Evolutionary conservation across 2,797 vertebrate genomes (phyloP).

Genomic region (Philypnodon macrostomus): DNA sequence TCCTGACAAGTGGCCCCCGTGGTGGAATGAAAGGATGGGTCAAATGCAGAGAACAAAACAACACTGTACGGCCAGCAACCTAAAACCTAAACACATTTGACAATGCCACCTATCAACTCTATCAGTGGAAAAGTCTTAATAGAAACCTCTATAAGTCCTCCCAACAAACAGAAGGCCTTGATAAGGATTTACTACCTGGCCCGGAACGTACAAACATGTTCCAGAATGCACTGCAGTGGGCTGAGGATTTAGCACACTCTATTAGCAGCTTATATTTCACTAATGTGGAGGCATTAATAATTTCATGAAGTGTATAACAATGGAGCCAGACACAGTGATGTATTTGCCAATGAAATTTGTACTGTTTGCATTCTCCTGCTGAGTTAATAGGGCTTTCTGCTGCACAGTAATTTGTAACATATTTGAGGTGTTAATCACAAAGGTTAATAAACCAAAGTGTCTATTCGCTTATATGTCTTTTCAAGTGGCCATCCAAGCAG

Average conservation of each 20-base stretch:
- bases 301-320: slow-evolving; percentile 24
- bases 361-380: slow-evolving; percentile 49
- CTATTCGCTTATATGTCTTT: slow-evolving; percentile 11
- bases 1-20: too few relatives aligned
- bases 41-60: too few relatives aligned
- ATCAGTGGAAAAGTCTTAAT: slow-evolving; percentile 5
- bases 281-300: slow-evolving; percentile 42
- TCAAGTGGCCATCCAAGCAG: slow-evolving; percentile 7
- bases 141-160: slow-evolving; percentile 24
- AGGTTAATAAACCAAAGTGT: slow-evolving; percentile 4
- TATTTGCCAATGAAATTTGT: slow-evolving; percentile 30
- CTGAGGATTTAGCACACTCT: slow-evolving; percentile 18
- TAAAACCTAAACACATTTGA: too few relatives aligned
- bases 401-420: slow-evolving; percentile 20
- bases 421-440: slow-evolving; percentile 38
- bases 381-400: slow-evolving; percentile 31
- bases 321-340: slow-evolving; percentile 26
- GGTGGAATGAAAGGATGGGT: too few relatives aligned
- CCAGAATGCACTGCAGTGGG: slow-evolving; percentile 26
- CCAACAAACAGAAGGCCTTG: slow-evolving; percentile 40
- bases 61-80: too few relatives aligned
- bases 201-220: slow-evolving; percentile 34
- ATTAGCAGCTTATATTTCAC: slow-evolving; percentile 59
- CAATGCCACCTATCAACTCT: not conserved
- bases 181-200: slow-evolving; percentile 58